Conservation (phyloP, 1,140 invertebrate genomes). For the Nasonia vitripennis region DNA sequence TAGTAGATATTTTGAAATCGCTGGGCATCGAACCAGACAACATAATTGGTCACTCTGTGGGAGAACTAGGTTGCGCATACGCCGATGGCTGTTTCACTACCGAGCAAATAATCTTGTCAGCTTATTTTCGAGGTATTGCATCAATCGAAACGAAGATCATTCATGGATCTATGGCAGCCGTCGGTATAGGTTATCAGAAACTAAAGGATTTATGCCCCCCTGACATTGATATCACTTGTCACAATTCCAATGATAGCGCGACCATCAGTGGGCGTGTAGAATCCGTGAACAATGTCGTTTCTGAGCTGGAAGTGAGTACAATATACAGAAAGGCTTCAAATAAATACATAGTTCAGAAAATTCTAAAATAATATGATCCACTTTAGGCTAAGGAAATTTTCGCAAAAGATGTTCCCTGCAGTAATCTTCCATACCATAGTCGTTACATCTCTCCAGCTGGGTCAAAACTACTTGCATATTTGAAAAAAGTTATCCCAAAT, state of each 20-base stretch:
- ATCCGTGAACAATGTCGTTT: conserved; percentile 64
- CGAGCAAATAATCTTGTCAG: conserved; percentile 85
- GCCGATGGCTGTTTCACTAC: conserved; percentile 86
- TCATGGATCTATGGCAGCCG: conserved; percentile 89
- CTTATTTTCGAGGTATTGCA: conserved; percentile 89
- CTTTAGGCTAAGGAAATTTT: conserved; percentile 84
- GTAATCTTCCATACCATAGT: conserved; percentile 85
- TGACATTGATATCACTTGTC: conserved; percentile 81
- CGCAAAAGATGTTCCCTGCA: conserved; percentile 81
- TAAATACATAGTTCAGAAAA: too few relatives aligned
- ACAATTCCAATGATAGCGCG: conserved; percentile 81
- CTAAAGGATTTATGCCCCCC: conserved; percentile 73
- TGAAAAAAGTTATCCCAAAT: conserved; percentile 82
- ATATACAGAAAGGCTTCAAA: too few relatives aligned
- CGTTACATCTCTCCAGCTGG: conserved; percentile 80
- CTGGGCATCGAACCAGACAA: conserved; percentile 81
- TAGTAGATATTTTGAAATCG: conserved; percentile 80
- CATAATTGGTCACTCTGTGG: conserved; percentile 86
- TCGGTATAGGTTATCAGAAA: conserved; percentile 79
- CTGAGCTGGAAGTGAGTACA: conserved; percentile 69
- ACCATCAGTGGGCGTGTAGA: conserved; percentile 82
- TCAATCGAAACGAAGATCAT: conserved; percentile 86
- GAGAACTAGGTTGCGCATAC: conserved; percentile 87
- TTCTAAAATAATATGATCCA: neutral
- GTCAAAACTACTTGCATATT: conserved; percentile 81